A percentile compares a stretch with the other conserved stretches of the same genome.
Conservation (phyloP, 2,888 invertebrate genomes). For the Sinhomidia bicolor region DNA sequence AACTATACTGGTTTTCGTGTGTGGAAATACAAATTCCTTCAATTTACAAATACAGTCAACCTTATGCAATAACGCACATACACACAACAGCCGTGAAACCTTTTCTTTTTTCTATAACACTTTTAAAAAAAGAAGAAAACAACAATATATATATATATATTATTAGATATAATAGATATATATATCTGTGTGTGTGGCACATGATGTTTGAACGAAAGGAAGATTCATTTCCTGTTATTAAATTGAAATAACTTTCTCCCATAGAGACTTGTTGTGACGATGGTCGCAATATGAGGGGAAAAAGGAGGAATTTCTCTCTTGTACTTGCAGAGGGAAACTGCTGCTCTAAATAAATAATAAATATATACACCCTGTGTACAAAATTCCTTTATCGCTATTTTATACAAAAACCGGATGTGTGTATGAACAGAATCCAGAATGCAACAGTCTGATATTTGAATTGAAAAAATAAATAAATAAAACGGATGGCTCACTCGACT, state of each 20-base stretch:
- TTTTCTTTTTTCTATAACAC: background rate
- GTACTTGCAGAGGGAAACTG: too few relatives aligned
- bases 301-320: background rate
- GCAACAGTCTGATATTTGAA: background rate
- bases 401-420: slow-evolving; percentile 19
- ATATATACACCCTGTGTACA: too few relatives aligned
- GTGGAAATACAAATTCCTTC: background rate
- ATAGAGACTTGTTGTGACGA: background rate
- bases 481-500: background rate
- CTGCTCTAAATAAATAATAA: too few relatives aligned
- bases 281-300: background rate
- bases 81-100: background rate
- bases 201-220: background rate
- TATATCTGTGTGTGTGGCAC: background rate
- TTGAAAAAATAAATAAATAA: slow-evolving; percentile 4
- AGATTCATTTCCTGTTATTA: slow-evolving; percentile 16
- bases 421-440: slow-evolving; percentile 7
- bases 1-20: background rate
- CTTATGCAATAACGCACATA: background rate
- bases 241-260: slow-evolving; percentile 44
- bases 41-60: background rate
- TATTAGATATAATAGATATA: background rate
- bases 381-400: background rate
- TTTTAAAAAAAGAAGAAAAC: background rate
- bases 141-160: too few relatives aligned